Base-by-base conservation (phyloP, 2,113 vertebrate genomes). In the Machaerirhynchus nigripectus region DNA sequence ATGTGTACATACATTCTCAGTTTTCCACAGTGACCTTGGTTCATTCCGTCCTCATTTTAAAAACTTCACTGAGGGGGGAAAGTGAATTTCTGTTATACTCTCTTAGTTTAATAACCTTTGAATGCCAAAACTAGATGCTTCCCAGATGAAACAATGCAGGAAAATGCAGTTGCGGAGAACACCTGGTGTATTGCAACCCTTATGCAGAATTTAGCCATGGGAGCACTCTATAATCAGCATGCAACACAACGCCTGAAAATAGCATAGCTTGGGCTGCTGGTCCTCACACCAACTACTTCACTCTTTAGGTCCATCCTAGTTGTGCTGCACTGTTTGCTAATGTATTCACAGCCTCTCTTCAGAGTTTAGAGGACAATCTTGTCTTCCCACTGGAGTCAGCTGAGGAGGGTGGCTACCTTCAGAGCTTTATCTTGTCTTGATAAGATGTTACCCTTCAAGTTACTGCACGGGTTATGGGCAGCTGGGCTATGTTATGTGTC, bases 401-500 rank as follows among this genome's bases (percentile, higher is more conserved):
- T 53, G 17, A 12, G 14, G 73, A 77, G 44, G 11, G 6, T 39
- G 35, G 5, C 6, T 61, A 22, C n/a, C 5, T 59, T 33, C 15
- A 15, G 16, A 20, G 24, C 20, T 69, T 64, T 50, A 20, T 60
- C 21, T 21, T 16, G 20, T 13, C 30, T 35, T 15, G 16, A 1
- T 18, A 30, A 71, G 3, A 35, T 35, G 31, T 69, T 40, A 14
- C 12, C 7, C 31, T 69, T 60, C 35, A 60, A 74, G 70, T 23
- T 23, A 21, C 15, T 47, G 17, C 23, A 26, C 9, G 42, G 0
- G 0, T 23, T 63, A 13, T 28, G 31, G 42, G 22, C 8, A 60
- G 26, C 6, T 56, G 67, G 40, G 13, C 26, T 78, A 46, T 13
- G 28, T 22, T 46, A 12, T 21, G 9, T 14, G 26, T 17, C 35